Evolutionary conservation across 2,888 invertebrate species (phyloP).

Genomic region (Tricholauxania praeusta): DNA sequence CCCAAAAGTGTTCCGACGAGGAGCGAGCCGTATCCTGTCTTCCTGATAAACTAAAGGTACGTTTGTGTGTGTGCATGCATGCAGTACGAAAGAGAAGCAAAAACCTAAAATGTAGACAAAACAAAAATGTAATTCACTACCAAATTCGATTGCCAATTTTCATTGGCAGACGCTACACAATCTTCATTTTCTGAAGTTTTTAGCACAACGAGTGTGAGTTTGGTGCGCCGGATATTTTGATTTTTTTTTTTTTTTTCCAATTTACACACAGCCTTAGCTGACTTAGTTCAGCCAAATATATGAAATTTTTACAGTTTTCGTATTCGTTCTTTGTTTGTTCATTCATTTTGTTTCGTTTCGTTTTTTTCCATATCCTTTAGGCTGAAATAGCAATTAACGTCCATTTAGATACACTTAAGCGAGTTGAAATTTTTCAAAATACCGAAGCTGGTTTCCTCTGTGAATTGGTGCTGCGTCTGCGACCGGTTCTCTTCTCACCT

Average conservation of each 20-base stretch:
- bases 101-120: not conserved
- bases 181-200: not conserved
- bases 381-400: slow-evolving; percentile 99
- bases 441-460: slow-evolving; percentile 99
- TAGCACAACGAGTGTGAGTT: not conserved
- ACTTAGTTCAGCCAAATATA: not conserved
- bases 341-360: not conserved
- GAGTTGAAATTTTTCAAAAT: slow-evolving; percentile 99
- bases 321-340: slow-evolving; percentile 13
- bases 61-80: not conserved
- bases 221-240: not conserved
- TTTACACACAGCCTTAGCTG: not conserved
- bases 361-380: slow-evolving; percentile 50
- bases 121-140: not conserved
- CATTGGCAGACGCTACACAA: not conserved
- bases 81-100: not conserved
- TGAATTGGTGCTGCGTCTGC: slow-evolving; percentile 92
- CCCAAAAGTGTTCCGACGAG: slow-evolving; percentile 98
- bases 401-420: slow-evolving; percentile 95
- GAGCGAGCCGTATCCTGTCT: slow-evolving; percentile 95
- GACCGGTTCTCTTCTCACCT: slow-evolving; percentile 97
- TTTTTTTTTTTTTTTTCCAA: slow-evolving; percentile 24
- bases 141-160: not conserved
- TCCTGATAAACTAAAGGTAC: slow-evolving; percentile 92
- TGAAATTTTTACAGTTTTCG: not conserved